These are phyloP conservation scores for Uropetala carovei DNA, from an alignment of 2,888 invertebrate species.

Conservation along the genomic window DNA sequence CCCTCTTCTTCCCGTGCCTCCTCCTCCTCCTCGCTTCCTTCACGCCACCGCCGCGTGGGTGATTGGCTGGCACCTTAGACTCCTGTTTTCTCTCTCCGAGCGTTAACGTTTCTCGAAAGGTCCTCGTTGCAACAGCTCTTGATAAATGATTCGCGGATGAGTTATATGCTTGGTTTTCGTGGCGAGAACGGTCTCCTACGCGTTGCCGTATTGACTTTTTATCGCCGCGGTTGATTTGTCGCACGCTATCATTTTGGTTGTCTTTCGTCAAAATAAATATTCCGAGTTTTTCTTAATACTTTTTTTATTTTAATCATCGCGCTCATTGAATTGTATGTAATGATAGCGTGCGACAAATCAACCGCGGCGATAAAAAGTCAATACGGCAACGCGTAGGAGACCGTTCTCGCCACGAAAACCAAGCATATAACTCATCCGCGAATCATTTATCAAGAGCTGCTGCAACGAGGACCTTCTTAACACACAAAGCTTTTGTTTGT, in stretches of 20 bases:
- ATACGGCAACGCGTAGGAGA: neutral
- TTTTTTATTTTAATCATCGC: no score
- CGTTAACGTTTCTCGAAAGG: slow-evolving; percentile 37
- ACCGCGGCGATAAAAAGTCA: no score
- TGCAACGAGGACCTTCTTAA: slow-evolving; percentile 33
- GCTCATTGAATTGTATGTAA: no score
- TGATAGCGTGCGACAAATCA: no score
- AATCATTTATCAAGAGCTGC: slow-evolving; percentile 48
- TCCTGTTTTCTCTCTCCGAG: neutral
- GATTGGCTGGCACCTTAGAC: neutral
- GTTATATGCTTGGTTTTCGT: slow-evolving; percentile 10
- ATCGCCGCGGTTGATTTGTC: no score
- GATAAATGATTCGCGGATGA: slow-evolving; percentile 44
- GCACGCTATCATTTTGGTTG: no score
- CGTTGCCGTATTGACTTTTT: no score
- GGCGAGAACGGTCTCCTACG: neutral
- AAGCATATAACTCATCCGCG: neutral
- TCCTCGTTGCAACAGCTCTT: slow-evolving; percentile 26
- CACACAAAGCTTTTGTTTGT: no score
- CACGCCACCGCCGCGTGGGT: neutral
- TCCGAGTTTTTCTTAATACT: no score
- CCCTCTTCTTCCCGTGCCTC: neutral
- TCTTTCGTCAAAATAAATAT: no score
- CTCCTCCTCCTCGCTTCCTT: neutral
- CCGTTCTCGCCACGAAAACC: neutral